Evolutionary conservation across 1,140 invertebrate genomes (phyloP).

Genomic region (Globodera ellingtonae): DNA sequence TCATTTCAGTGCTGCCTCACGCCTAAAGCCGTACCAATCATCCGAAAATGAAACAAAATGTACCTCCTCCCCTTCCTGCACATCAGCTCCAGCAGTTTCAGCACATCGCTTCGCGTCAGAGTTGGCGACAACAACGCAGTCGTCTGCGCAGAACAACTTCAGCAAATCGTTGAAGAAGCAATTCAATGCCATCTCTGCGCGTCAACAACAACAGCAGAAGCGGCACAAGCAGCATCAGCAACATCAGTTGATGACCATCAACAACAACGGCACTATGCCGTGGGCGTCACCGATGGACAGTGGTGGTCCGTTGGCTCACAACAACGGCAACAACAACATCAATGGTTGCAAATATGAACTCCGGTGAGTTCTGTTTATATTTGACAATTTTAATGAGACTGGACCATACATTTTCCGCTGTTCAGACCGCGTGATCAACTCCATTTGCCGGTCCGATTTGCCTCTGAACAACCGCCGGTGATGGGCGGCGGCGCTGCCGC

Average conservation of each 20-base stretch:
- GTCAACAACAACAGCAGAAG: not conserved
- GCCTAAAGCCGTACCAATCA: not conserved
- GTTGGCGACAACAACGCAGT: not conserved
- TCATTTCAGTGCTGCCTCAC: not conserved
- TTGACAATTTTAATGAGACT: not conserved
- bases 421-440: constrained; percentile 18
- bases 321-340: not conserved
- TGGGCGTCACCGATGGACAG: not conserved
- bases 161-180: constrained; percentile 11
- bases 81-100: not conserved
- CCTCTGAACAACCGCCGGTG: not conserved
- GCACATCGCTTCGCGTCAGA: not conserved
- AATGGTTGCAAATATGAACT: constrained; percentile 11
- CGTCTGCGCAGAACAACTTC: not conserved
- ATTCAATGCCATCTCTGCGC: not conserved
- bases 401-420: not conserved
- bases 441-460: constrained; percentile 16
- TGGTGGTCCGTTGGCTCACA: not conserved
- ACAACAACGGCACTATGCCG: not conserved
- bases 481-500: not conserved
- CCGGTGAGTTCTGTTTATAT: not conserved
- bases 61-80: not conserved
- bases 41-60: not conserved
- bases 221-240: not conserved
- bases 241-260: not conserved